Base-by-base conservation (phyloP, 2,113 vertebrate genomes). In the Bombycilla garrulus region DNA sequence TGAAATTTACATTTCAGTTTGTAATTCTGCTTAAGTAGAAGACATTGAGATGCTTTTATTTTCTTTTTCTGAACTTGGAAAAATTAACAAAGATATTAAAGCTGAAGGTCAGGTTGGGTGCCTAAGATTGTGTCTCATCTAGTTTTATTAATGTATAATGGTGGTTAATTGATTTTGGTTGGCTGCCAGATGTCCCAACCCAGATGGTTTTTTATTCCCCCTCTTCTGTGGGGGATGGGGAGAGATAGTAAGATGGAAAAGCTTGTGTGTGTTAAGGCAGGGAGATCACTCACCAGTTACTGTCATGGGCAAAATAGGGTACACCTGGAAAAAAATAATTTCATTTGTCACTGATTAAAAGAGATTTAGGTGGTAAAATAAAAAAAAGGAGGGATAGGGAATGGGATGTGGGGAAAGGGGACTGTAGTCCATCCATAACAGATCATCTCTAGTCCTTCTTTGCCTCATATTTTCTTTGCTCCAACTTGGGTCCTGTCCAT, bases 381-480 rank as follows among this genome's bases (percentile, higher is more conserved):
- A 8, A n/a, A 24, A 16, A 3, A 0, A 8, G 6, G 5, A 1
- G 1, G 0, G 1, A 19, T 44, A 12, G 5, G 15, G 31, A 42
- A 44, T 33, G 12, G 3, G 2, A 4, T 6, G 9, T 62, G 6
- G 10, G 9, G 25, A 51, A 50, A 13, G 3, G 7, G 10, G 5
- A 3, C 3, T 66, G 14, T 8, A 6, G 17, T 51, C 17, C 29
- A 22, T 33, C n/a, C 5, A 3, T n/a, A 18, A 25, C 9, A 58
- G 10, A 6, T 64, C 4, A 12, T 67, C 2, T 58, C 11, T 58
- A 22, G 25, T 58, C 5, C 3, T 72, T 21, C 9, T 70, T 86
- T 33, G 10, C 23, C 33, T 19, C 20, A 31, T 6, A 16, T 7
- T 65, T 81, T 47, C 18, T 6, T 9, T 91, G 6, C 16, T 69